Evolutionary conservation across 2,888 invertebrate genomes (phyloP), one percentile per base, ranked within the genome.

Genomic region (Thymelicus acteon): DNA sequence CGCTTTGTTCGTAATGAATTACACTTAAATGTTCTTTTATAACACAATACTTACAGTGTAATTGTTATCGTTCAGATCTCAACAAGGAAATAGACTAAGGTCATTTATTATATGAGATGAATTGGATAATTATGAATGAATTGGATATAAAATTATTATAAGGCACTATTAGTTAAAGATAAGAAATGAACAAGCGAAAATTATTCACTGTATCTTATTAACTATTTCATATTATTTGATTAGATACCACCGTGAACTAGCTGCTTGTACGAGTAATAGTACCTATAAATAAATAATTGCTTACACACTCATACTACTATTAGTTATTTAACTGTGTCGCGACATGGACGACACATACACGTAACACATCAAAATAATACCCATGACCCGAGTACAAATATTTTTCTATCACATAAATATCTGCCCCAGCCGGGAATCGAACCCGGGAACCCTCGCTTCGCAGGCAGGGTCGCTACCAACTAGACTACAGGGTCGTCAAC

Each of bases 1-100:
- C 67, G 62, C 67, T 71, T 71, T 71, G 71, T 71, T 61, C 60
- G 65, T 71, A 71, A 71, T 71, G 71, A 71, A 71, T 71, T 71
- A 71, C 52, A 52, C 64, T 71, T 66, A 48, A 71, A 60, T 60
- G 54, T 65, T 66, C 65, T 64, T 70, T 64, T 61, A 71, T 60
- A 61, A 60, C 19, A 37, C 65, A 70, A 71, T 71, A 19, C 60
- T 71, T 49, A 15, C 52, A 60, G 60, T 37, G 15, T 60, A 52
- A 54, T 65, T 64, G 65, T 65, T 71, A 71, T 61, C 47, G 47
- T 66, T 40, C 49, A 44, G 70, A 71, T 71, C 64, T 63, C 52
- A 39, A 49, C 31, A 67, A 40, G 7, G 8, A 72, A 67, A 63
- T 54, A 54, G 61, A 54, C 60, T 66, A 66, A 71, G 65, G 61